Evolutionary conservation across 2,888 invertebrate species (phyloP).

Genomic region (Nezara viridula): DNA sequence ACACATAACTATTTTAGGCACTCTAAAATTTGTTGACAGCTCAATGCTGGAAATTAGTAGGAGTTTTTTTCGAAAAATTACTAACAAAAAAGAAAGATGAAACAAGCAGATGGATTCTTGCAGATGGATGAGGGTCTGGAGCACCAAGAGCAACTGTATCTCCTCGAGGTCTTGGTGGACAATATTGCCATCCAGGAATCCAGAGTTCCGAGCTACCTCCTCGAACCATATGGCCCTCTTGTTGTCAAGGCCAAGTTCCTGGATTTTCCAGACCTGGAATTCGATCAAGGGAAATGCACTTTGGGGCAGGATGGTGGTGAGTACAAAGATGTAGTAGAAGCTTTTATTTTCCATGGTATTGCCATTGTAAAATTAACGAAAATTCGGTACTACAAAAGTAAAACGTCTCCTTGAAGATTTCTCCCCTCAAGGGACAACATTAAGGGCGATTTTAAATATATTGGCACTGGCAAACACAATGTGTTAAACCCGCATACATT

Average conservation of each 20-base stretch:
- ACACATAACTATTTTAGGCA: slow-evolving; percentile 7
- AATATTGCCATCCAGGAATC: slow-evolving; percentile 34
- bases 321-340: background rate
- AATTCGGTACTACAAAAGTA: no score
- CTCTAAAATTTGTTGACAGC: background rate
- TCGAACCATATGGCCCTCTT: slow-evolving; percentile 54
- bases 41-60: slow-evolving; percentile 1
- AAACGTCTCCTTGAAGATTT: no score
- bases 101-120: background rate
- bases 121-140: slow-evolving; percentile 51
- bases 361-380: background rate
- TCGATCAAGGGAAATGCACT: slow-evolving; percentile 47
- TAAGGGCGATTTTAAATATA: no score
- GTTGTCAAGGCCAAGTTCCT: slow-evolving; percentile 60
- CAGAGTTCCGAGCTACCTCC: background rate
- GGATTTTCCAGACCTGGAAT: slow-evolving; percentile 62
- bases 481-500: no score
- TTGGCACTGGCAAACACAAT: no score
- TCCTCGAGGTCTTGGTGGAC: slow-evolving; percentile 62
- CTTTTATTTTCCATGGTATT: background rate
- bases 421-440: no score
- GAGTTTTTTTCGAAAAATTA: background rate
- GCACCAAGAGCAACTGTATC: slow-evolving; percentile 59
- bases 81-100: background rate
- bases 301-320: background rate